Percentiles rank a stretch among this genome's conserved stretches.
phyloP scores from a whole-genome alignment of 2,888 invertebrate species.

The Trachelus troglodyta region DNA sequence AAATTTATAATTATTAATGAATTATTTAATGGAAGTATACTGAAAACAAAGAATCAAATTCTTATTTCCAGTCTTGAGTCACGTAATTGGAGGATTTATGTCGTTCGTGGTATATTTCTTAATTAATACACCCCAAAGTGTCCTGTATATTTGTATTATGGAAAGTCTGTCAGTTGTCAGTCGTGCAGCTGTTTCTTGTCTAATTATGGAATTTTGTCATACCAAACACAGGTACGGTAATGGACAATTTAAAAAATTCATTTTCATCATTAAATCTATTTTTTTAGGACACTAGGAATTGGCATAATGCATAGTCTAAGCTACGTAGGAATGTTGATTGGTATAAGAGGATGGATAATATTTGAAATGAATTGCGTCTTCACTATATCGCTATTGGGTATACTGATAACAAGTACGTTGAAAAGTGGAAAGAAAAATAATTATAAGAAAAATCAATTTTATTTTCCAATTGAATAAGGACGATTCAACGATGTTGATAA shows the following conservation, averaged over 20 bases:
- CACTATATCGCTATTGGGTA: conserved; percentile 5
- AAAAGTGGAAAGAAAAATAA: not conserved
- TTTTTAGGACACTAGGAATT: conserved; percentile 9
- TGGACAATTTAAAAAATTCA: not conserved
- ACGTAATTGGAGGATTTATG: conserved; percentile 4
- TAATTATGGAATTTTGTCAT: conserved; percentile 1
- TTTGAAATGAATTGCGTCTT: not conserved
- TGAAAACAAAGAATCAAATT: not conserved
- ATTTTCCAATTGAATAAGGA: not conserved
- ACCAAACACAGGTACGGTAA: conserved; percentile 5
- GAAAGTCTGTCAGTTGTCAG: conserved; percentile 11
- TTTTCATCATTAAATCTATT: not conserved
- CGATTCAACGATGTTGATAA: not conserved
- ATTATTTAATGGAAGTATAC: not conserved
- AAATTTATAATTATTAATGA: not conserved
- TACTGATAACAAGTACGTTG: conserved; percentile 9
- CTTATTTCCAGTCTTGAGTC: conserved; percentile 7
- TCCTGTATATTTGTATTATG: conserved; percentile 14
- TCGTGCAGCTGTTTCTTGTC: conserved; percentile 1
- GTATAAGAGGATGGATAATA: conserved; percentile 1
- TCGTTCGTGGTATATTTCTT: conserved; percentile 8
- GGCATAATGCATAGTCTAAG: conserved; percentile 11
- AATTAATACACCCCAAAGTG: not conserved
- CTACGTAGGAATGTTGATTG: conserved; percentile 13
- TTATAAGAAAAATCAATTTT: not conserved